Base-by-base conservation (phyloP, 2,113 vertebrate species). In the Zosterops lateralis region DNA sequence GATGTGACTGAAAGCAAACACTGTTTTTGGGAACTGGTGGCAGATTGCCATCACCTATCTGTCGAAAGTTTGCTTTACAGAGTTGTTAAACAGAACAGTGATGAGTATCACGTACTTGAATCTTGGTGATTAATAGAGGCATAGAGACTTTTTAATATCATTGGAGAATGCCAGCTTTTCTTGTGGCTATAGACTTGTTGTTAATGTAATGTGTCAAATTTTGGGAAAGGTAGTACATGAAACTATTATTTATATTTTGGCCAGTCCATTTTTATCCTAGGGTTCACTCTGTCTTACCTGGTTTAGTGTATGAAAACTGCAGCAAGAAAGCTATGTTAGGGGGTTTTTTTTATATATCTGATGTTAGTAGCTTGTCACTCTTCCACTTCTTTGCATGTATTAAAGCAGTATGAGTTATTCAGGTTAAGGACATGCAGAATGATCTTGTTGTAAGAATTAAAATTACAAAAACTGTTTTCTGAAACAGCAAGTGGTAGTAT, bases 21-120 rank as follows among this genome's bases (percentile, higher is more conserved):
- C 62, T 62, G 31, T 76, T 76, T 67, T 62, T 45, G 91, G 92
- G 84, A 85, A 50, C 58, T 61, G 34, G 47, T 88, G 84, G 86
- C 80, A 84, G 38, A 36, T 78, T 94, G 84, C 91, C 88, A 92
- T 92, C 74, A 73, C 73, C 66, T 91, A 0, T 77, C 89, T 85
- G 61, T 88, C 66, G 67, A 11, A 89, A 91, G 83, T 87, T 94
- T 94, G 66, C 73, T 92, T 84, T 87, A 45, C 44, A 2, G 36
- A 77, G 75, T 66, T 92, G 73, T 50, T 84, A 36, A 57, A 58
- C 51, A 26, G 56, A 81, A 7, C 54, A 64, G 72, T 9, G 40
- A 38, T 87, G 29, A 14, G 40, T 36, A 68, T 62, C 47, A 40
- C 19, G 24, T 68, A 53, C 53, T 62, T 73, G 53, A 75, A 60